Evolutionary conservation across 2,113 vertebrate species (phyloP).

Genomic region (Prinia subflava): DNA sequence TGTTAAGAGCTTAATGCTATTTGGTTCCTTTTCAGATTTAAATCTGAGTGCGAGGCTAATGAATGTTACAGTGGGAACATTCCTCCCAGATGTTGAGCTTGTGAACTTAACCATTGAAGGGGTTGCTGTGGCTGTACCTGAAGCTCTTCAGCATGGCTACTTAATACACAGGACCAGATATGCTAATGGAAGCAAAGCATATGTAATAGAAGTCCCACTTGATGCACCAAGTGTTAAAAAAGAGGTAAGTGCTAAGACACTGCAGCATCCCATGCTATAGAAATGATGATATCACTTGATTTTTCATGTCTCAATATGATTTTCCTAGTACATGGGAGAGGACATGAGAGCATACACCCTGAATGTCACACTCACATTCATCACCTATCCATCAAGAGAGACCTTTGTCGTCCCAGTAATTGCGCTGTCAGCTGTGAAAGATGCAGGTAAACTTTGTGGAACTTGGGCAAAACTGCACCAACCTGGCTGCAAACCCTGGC

Average conservation of each 20-base stretch:
- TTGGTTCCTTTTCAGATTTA: conserved; percentile 29
- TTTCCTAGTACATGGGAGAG: neutral
- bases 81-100: conserved; percentile 73
- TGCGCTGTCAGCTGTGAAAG: neutral
- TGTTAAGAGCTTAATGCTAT: neutral
- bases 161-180: conserved; percentile 28
- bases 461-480: neutral
- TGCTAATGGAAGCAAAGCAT: conserved; percentile 65
- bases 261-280: neutral
- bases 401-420: conserved; percentile 3
- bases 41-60: conserved; percentile 53
- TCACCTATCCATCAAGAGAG: conserved; percentile 8
- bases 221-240: conserved; percentile 46
- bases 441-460: conserved; percentile 48
- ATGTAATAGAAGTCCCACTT: conserved; percentile 69
- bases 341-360: conserved; percentile 22
- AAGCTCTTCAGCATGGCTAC: conserved; percentile 59
- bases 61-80: conserved; percentile 68
- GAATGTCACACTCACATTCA: conserved; percentile 46
- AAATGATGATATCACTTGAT: neutral
- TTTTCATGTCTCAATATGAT: neutral
- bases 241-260: conserved; percentile 42
- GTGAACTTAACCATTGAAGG: conserved; percentile 67
- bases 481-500: neutral
- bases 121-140: conserved; percentile 25